Evolutionary conservation across 2,888 invertebrate genomes (phyloP), one percentile per base, ranked within the genome.

Genomic region (Ryuthela nishihirai): DNA sequence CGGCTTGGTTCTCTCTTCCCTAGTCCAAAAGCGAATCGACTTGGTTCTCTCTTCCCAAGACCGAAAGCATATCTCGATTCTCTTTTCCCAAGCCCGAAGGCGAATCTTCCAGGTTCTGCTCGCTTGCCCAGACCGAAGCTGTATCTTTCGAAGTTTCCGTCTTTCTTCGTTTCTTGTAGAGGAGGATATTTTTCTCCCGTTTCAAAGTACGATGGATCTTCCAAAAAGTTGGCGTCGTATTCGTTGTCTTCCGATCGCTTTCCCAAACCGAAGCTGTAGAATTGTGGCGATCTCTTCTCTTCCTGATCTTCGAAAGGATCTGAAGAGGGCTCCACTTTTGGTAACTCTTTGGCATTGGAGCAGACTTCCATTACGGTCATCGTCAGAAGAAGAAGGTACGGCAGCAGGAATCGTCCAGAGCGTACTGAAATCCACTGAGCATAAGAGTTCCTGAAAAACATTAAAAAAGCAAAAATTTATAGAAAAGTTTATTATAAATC

Each of bases 201-300:
- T 4, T 24, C 29, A 10, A n/a, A 35, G 12, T 53, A 52, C 5
- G 17, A 10, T 3, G 4, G 15, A 4, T 23, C 35, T 9, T 26
- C 4, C 7, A 24, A 45, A 20, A 55, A 41, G 1, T 21, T 9
- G 4, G 35, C 46, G 15, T 32, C 29, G 34, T 15, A 12, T 9
- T 15, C 15, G 9, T 7, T 20, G 2, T 43, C 20, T 4, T 44
- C 42, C 9, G 41, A 39, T 23, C 62, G 62, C 24, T 64, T 65
- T 1, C 65, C 65, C 36, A 64, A 48, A 5, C 65, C 65, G 12
- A 63, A 65, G n/a, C 53, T 50, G 34, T 56, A 65, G 7, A 47
- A 38, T n/a, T 54, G 62, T 4, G 62, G 45, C 21, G 32, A 36
- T 24, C 61, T 47, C 35, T 61, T 64, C 29, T 49, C 54, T 29